phyloP scores from a whole-genome alignment of 2,113 vertebrate species.

The Syngnathoides biaculeatus region DNA sequence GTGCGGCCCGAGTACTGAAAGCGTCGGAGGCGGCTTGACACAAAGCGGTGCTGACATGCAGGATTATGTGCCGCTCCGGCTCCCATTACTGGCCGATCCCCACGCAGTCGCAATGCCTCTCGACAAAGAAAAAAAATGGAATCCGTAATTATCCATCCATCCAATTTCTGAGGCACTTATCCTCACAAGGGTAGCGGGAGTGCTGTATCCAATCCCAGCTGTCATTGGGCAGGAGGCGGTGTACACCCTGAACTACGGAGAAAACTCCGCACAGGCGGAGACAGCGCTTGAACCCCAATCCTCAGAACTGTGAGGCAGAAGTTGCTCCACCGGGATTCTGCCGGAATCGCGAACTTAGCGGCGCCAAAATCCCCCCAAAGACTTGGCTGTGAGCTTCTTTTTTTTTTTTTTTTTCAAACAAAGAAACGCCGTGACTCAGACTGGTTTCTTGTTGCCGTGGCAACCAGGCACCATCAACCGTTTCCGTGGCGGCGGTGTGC shows the following conservation, averaged over 20 bases:
- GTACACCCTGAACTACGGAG: too few species aligned
- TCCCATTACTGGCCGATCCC: not conserved
- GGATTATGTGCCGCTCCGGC: constrained; percentile 41
- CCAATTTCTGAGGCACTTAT: too few species aligned
- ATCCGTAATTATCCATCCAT: too few species aligned
- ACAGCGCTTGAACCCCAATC: too few species aligned
- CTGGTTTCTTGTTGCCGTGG: constrained; percentile 35
- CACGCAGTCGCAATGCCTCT: not conserved
- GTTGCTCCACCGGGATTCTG: too few species aligned
- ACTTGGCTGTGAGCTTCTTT: not conserved
- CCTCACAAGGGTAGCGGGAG: too few species aligned
- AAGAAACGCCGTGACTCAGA: constrained; percentile 6
- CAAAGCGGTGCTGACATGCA: constrained; percentile 37
- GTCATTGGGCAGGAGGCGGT: too few species aligned
- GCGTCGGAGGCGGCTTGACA: constrained; percentile 22
- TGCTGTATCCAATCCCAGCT: too few species aligned
- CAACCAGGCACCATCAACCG: constrained; percentile 28
- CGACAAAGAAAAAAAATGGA: too few species aligned
- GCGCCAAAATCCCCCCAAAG: not conserved
- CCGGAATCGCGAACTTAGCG: too few species aligned
- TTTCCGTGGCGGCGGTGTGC: not conserved
- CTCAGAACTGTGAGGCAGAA: too few species aligned
- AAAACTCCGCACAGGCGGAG: too few species aligned
- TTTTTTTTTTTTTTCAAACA: not conserved
- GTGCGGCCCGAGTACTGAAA: constrained; percentile 32